Evolutionary conservation across 2,113 vertebrate genomes (phyloP).

Genomic region (Arothron firmamentum): DNA sequence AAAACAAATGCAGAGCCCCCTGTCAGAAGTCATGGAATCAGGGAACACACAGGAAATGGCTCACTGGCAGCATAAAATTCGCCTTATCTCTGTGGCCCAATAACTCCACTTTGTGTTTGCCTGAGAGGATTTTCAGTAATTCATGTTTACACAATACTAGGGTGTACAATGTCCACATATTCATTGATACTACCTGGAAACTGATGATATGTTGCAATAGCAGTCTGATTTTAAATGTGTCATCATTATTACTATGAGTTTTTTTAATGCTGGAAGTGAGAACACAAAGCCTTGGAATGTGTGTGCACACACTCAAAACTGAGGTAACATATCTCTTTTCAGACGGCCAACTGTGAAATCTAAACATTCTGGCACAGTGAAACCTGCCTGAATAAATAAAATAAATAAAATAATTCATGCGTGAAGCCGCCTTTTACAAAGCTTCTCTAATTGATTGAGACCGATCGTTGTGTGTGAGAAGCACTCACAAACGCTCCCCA

Average conservation of each 20-base stretch:
- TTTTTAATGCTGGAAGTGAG: not conserved
- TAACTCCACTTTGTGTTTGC: conserved; percentile 6
- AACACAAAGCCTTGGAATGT: not conserved
- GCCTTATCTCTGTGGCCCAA: conserved; percentile 35
- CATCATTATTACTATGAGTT: not conserved
- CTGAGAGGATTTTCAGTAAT: conserved; percentile 5
- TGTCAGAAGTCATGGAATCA: conserved; percentile 17
- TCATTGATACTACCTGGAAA: not conserved
- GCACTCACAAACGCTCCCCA: not conserved
- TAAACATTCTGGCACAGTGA: no score
- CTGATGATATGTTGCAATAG: not conserved
- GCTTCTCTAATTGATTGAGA: no score
- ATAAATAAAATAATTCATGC: no score
- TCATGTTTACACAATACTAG: conserved; percentile 28
- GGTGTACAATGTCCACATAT: conserved; percentile 1
- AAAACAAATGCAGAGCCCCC: not conserved
- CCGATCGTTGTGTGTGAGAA: not conserved
- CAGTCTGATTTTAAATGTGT: not conserved
- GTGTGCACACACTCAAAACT: no score
- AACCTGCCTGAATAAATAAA: no score
- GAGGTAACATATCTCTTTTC: no score
- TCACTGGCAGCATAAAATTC: conserved; percentile 20
- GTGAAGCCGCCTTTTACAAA: no score
- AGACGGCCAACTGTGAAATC: no score
- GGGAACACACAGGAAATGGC: conserved; percentile 41